Base-by-base conservation (phyloP, 2,797 vertebrate genomes). In the Eurystomus glaucurus region DNA sequence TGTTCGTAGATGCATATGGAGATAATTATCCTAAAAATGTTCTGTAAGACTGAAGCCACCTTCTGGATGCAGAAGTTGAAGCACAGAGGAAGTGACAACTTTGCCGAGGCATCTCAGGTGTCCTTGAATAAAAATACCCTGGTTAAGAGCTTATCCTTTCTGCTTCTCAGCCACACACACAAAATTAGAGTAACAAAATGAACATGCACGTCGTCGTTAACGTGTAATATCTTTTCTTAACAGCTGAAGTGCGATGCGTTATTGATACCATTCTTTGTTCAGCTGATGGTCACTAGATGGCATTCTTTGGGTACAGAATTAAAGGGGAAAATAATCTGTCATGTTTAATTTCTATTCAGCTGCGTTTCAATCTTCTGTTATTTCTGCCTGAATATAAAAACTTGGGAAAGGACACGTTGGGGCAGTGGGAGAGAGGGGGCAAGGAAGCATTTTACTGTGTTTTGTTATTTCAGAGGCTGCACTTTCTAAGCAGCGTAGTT, bases 211-310 rank as follows among this genome's bases (percentile, higher is more conserved):
- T 62, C 25, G 0, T 18, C 2, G 52, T 1, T 21, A 12, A 3
- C 29, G 10, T 20, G 37, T 3, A 13, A 3, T 2, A 5, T 1
- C 26, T 3, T 64, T 46, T 14, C 41, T 6, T n/a, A 58, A 11
- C 21, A 25, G 37, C 10, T 68, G 51, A 35, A 18, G 26, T 28
- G 55, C 57, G 78, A 31, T 23, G 54, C 35, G 0, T 33, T 62
- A 2, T 23, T 28, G 23, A 43, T 68, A 37, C 39, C 66, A 5
- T 15, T 26, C 41, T 65, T 69, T 69, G 6, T 96, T 70, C 90
- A 18, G 77, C 4, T 5, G 21, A 15, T 26, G 93, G 93, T 70
- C 97, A 94, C 97, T 98, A 98, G 97, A 85, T 98, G 97, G 97
- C 97, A 95, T 87, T 92, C 93, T 96, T 85, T 95, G 95, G 94